Percentiles rank a stretch among this genome's conserved stretches.
Conservation (phyloP, 2,113 vertebrate species). For the Apteryx mantelli region DNA sequence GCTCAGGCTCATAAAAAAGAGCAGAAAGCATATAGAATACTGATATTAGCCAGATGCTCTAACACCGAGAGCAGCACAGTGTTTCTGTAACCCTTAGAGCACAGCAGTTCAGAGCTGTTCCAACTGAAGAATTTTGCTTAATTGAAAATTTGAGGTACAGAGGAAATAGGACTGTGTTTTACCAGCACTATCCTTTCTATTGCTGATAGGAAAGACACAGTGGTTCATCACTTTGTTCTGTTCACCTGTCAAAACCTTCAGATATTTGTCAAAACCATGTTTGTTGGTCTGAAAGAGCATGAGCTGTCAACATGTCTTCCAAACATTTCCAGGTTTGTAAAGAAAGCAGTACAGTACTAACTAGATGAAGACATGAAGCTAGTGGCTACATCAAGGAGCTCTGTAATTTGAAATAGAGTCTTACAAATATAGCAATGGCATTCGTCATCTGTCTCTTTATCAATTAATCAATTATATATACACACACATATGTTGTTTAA, state of each 20-base stretch:
- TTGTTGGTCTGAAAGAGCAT: background rate
- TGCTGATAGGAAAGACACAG: background rate
- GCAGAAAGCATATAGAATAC: background rate
- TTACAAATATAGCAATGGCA: background rate
- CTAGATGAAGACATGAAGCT: background rate
- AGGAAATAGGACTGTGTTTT: background rate
- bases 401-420: background rate
- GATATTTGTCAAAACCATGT: background rate
- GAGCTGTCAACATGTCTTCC: background rate
- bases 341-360: background rate
- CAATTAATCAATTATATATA: background rate
- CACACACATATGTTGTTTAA: background rate
- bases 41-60: background rate
- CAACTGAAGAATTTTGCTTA: background rate
- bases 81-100: background rate
- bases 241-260: background rate
- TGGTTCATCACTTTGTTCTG: background rate
- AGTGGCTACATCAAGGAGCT: background rate
- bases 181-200: background rate
- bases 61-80: background rate
- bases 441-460: background rate
- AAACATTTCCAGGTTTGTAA: background rate
- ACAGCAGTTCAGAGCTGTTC: background rate
- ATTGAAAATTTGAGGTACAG: background rate
- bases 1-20: background rate